Evolutionary conservation across 2,113 vertebrate genomes (phyloP).

Genomic region (Campylomormyrus tamandua): DNA sequence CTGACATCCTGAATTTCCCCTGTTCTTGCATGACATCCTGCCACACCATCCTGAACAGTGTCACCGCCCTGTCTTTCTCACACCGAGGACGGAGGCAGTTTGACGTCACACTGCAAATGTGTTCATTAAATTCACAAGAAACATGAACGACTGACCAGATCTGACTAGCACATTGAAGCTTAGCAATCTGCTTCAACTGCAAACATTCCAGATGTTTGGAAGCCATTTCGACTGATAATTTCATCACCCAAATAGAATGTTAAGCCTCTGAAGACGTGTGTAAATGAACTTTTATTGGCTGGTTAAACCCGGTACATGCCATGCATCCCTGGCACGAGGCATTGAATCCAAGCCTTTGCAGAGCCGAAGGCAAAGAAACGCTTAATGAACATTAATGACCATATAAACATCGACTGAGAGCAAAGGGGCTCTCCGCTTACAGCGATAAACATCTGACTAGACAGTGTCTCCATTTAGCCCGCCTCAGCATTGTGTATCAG

Average conservation of each 20-base stretch:
- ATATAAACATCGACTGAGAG: not conserved
- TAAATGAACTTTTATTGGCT: not conserved
- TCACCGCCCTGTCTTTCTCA: not conserved
- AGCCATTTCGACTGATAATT: not conserved
- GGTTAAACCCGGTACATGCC: not conserved
- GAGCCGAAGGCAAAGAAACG: not conserved
- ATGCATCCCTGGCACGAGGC: not conserved
- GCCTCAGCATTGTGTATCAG: not conserved
- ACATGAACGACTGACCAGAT: not conserved
- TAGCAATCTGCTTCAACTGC: not conserved
- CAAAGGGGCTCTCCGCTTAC: not conserved
- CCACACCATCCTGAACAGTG: not conserved
- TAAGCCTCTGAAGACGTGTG: not conserved
- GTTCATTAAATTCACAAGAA: not conserved
- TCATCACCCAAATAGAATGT: not conserved
- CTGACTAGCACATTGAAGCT: not conserved
- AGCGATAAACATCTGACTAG: not conserved
- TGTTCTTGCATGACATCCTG: not conserved
- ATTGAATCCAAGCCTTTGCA: not conserved
- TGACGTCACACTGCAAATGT: not conserved
- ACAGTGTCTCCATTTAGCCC: not conserved
- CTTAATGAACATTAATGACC: slow-evolving; percentile 6
- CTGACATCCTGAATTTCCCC: not conserved
- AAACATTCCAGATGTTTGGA: not conserved
- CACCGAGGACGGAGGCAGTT: not conserved